Percentiles rank a stretch among this genome's conserved stretches.
Evolutionary conservation across 2,888 invertebrate species (phyloP).

Genomic region (Troides aeacus): DNA sequence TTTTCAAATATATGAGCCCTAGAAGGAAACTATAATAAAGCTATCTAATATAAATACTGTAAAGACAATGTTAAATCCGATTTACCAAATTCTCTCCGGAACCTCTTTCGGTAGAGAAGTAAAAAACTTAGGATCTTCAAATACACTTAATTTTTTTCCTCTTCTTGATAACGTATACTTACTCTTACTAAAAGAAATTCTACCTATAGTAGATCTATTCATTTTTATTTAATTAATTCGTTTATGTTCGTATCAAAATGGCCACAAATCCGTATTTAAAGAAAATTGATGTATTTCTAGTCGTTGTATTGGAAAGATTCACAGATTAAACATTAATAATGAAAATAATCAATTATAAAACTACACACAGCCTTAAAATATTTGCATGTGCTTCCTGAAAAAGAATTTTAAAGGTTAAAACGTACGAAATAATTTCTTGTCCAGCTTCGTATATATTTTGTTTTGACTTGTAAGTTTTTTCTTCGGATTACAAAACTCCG

Average conservation of each 20-base stretch:
- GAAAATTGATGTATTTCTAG: not conserved
- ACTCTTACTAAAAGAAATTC: slow-evolving; percentile 30
- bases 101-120: slow-evolving; percentile 64
- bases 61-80: not conserved
- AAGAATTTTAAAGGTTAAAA: too few relatives aligned
- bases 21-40: not conserved
- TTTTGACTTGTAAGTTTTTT: too few relatives aligned
- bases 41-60: not conserved
- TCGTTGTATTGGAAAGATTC: not conserved
- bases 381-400: too few relatives aligned
- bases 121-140: slow-evolving; percentile 58
- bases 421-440: too few relatives aligned
- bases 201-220: slow-evolving; percentile 31
- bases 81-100: slow-evolving; percentile 66
- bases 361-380: too few relatives aligned
- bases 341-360: not conserved
- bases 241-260: not conserved
- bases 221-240: slow-evolving; percentile 20
- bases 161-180: slow-evolving; percentile 59
- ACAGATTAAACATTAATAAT: not conserved
- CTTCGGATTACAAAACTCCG: too few relatives aligned
- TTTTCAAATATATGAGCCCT: slow-evolving; percentile 70
- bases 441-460: too few relatives aligned
- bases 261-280: not conserved
- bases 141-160: slow-evolving; percentile 56